These are phyloP conservation scores for Nymphalis io DNA, from an alignment of 1,140 invertebrate species.

Conservation along the genomic window DNA sequence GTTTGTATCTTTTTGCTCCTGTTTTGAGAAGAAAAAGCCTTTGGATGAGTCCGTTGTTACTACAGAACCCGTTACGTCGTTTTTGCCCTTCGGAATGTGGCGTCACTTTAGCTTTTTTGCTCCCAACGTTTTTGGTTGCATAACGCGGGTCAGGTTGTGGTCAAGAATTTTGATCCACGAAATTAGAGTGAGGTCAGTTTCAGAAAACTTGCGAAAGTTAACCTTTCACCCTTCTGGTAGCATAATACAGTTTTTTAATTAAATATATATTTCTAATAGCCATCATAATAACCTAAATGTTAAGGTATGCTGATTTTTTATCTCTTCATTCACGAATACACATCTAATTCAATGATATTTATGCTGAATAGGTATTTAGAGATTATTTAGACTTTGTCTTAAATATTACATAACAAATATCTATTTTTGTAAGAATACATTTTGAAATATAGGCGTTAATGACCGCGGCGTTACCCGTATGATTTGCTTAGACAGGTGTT, in stretches of 20 bases:
- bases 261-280: too few species aligned
- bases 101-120: conserved; percentile 53
- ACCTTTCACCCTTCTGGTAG: neutral
- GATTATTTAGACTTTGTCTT: too few species aligned
- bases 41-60: conserved; percentile 52
- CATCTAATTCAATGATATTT: too few species aligned
- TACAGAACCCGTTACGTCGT: conserved; percentile 62
- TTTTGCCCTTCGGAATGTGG: conserved; percentile 62
- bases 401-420: too few species aligned
- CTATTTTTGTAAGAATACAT: too few species aligned
- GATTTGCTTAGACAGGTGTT: too few species aligned
- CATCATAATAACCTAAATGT: too few species aligned
- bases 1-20: conserved; percentile 62
- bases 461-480: too few species aligned
- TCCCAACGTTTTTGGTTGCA: conserved; percentile 49
- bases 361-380: too few species aligned
- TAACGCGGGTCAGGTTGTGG: conserved; percentile 59
- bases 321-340: too few species aligned
- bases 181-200: conserved; percentile 38
- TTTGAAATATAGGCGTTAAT: too few species aligned
- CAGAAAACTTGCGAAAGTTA: conserved; percentile 5
- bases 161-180: conserved; percentile 41
- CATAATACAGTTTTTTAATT: neutral
- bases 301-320: too few species aligned
- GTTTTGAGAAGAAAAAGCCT: conserved; percentile 56